Conservation (phyloP, 37 sponge, comb jelly and placozoan species). For the Axinella damicornis region DNA sequence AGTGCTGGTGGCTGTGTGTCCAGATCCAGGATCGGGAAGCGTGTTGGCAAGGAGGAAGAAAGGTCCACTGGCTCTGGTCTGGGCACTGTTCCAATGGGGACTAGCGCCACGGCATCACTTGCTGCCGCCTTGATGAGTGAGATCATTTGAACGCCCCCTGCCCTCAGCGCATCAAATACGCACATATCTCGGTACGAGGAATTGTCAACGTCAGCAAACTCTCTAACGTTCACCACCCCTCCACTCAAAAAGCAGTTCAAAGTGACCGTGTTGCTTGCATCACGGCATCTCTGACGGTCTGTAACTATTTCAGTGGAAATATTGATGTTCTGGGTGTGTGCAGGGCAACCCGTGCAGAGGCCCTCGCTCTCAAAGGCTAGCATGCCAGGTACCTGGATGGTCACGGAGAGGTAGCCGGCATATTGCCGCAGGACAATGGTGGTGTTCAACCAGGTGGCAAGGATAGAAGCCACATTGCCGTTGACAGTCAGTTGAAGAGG, state of each 20-base stretch:
- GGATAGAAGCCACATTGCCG: constrained; percentile 21
- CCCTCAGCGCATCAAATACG: neutral
- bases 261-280: neutral
- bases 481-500: neutral
- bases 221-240: neutral
- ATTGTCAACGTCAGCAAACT: neutral
- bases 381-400: constrained; percentile 39
- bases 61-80: too few relatives aligned
- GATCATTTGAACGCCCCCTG: neutral
- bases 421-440: constrained; percentile 46
- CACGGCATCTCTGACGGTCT: neutral
- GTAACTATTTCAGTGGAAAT: neutral
- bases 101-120: neutral
- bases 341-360: constrained; percentile 48
- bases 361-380: constrained; percentile 34
- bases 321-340: constrained; percentile 26
- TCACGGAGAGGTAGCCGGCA: constrained; percentile 41
- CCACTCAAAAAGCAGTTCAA: constrained; percentile 13
- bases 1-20: too few relatives aligned
- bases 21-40: too few relatives aligned
- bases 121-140: constrained; percentile 12
- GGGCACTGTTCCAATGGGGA: neutral
- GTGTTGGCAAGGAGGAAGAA: neutral
- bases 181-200: constrained; percentile 10
- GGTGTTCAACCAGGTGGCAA: constrained; percentile 55